Evolutionary conservation across 2,797 vertebrate genomes (phyloP).

Genomic region (Gadopsis bispinosus): DNA sequence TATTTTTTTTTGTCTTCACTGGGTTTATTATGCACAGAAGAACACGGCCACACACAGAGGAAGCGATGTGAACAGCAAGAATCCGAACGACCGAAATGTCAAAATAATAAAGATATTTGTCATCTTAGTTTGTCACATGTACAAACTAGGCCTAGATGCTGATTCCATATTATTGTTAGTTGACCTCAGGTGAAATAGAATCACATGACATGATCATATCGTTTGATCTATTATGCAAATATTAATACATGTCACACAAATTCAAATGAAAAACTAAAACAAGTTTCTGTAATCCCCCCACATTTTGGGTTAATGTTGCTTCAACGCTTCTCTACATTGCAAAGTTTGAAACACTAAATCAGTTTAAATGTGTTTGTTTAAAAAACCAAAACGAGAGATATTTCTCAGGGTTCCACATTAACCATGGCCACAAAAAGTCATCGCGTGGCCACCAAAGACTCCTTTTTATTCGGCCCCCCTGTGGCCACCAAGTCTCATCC

Average conservation of each 20-base stretch:
- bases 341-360: neutral
- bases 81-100: neutral
- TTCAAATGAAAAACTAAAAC: neutral
- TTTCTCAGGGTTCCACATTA: too few relatives aligned
- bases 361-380: neutral
- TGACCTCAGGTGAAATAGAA: neutral
- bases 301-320: neutral
- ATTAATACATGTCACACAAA: neutral
- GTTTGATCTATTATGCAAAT: neutral
- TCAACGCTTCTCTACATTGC: neutral
- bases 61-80: neutral
- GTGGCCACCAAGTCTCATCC: too few relatives aligned
- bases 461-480: too few relatives aligned
- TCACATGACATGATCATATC: neutral
- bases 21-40: constrained; percentile 4
- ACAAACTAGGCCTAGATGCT: neutral
- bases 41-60: constrained; percentile 7
- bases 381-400: neutral
- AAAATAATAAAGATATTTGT: neutral
- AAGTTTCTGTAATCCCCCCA: neutral
- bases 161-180: neutral
- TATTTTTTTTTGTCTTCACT: constrained; percentile 30
- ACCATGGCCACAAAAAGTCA: too few relatives aligned
- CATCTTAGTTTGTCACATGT: neutral
- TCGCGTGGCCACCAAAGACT: too few relatives aligned